Percentiles rank a stretch among this genome's conserved stretches.
Conservation (phyloP, 1,140 invertebrate genomes). For the Lepidurus arcticus region DNA sequence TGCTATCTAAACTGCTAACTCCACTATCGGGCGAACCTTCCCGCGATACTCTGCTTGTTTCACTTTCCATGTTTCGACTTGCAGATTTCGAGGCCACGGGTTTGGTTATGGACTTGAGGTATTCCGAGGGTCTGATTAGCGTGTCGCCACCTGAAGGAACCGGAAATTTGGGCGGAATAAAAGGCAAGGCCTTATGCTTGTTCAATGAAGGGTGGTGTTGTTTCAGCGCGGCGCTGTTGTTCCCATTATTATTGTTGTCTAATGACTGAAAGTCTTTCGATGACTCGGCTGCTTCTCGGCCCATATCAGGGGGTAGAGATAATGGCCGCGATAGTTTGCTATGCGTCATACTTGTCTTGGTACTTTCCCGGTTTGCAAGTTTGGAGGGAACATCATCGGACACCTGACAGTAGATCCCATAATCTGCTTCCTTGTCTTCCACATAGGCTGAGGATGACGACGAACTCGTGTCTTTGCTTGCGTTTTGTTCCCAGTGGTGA, state of each 20-base stretch:
- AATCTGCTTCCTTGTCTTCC: slow-evolving; percentile 24
- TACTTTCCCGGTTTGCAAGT: background rate
- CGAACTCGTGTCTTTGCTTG: background rate
- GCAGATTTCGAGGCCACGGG: background rate
- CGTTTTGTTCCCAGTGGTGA: slow-evolving; percentile 24
- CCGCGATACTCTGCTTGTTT: background rate
- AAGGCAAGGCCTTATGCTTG: slow-evolving; percentile 74
- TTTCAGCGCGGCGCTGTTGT: slow-evolving; percentile 2
- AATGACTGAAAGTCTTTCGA: slow-evolving; percentile 31
- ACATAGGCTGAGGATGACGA: background rate
- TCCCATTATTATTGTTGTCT: background rate
- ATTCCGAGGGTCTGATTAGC: slow-evolving; percentile 87
- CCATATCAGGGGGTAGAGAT: slow-evolving; percentile 37
- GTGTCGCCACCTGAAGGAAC: slow-evolving; percentile 58
- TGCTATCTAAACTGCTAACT: slow-evolving; percentile 30
- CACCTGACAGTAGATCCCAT: background rate
- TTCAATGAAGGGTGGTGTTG: slow-evolving; percentile 57
- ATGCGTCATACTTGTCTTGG: slow-evolving; percentile 21
- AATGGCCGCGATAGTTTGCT: slow-evolving; percentile 33
- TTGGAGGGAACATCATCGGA: background rate
- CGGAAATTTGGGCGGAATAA: slow-evolving; percentile 81
- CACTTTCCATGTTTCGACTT: background rate
- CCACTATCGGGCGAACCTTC: slow-evolving; percentile 26
- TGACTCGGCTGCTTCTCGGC: slow-evolving; percentile 33
- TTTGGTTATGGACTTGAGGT: slow-evolving; percentile 58